A percentile compares a stretch with the other conserved stretches of the same genome.
phyloP scores from a whole-genome alignment of 1,140 invertebrate species.

The Venturia canescens region DNA sequence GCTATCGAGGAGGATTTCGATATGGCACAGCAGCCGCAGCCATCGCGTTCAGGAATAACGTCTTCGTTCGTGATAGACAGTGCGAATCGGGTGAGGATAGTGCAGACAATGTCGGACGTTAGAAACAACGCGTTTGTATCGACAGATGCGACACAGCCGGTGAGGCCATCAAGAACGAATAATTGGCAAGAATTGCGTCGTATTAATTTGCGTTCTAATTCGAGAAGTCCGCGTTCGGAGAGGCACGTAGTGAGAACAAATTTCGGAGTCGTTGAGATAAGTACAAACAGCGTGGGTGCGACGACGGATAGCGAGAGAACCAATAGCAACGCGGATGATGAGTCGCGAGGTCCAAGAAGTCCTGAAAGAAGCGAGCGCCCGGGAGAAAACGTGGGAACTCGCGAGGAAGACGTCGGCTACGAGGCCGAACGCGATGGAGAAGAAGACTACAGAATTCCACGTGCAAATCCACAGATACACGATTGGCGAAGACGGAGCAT shows the following conservation, averaged over 20 bases:
- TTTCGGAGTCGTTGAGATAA: constrained; percentile 58
- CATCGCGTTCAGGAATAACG: constrained; percentile 64
- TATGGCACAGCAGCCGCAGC: constrained; percentile 61
- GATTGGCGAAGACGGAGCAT: constrained; percentile 60
- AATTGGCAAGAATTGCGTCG: constrained; percentile 60
- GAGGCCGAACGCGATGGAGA: constrained; percentile 50
- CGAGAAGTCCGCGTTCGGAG: constrained; percentile 52
- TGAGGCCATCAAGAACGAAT: constrained; percentile 55
- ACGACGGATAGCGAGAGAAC: constrained; percentile 9
- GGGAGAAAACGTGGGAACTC: too few relatives aligned
- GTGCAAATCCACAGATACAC: constrained; percentile 53
- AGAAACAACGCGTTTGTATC: constrained; percentile 59
- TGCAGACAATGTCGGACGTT: constrained; percentile 53
- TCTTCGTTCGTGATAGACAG: constrained; percentile 69
- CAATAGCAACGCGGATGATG: constrained; percentile 36
- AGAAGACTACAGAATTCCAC: constrained; percentile 53
- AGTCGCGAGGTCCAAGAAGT: constrained; percentile 41
- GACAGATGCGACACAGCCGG: constrained; percentile 55
- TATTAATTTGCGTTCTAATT: constrained; percentile 49
- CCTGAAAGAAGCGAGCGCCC: constrained; percentile 41
- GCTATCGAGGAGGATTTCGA: constrained; percentile 66
- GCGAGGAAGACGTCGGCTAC: not conserved
- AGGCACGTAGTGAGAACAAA: constrained; percentile 57
- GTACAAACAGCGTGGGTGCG: constrained; percentile 45
- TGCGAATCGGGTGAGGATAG: constrained; percentile 59